Conservation (phyloP, 1,140 invertebrate species). For the Cephus cinctus region DNA sequence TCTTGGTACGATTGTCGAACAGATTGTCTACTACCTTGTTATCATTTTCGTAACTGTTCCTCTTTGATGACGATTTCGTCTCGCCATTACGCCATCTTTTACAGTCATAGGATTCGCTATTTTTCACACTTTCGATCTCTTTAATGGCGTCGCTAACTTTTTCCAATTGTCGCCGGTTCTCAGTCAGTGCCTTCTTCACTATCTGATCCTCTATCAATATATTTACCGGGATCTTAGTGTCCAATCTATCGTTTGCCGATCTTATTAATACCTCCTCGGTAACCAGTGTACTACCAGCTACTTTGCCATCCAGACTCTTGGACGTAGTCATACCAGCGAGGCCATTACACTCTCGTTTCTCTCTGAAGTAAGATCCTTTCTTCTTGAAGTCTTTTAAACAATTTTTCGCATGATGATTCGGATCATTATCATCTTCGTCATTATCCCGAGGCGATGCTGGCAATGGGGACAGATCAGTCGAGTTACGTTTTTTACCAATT, state of each 20-base stretch:
- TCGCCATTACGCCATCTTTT: constrained; percentile 37
- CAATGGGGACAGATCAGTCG: constrained; percentile 14
- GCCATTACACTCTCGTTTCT: constrained; percentile 45
- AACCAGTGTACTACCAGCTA: constrained; percentile 16
- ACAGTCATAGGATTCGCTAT: constrained; percentile 33
- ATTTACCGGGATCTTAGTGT: constrained; percentile 49
- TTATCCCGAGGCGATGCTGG: constrained; percentile 17
- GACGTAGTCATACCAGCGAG: constrained; percentile 28
- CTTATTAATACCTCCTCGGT: no score
- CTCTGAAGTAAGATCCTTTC: no score
- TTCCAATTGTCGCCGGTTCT: constrained; percentile 50
- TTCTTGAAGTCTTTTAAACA: no score
- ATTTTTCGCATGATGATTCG: no score
- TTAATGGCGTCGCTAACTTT: constrained; percentile 53
- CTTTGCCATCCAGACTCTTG: constrained; percentile 35
- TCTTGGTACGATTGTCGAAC: constrained; percentile 26
- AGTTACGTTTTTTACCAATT: not conserved
- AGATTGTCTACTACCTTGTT: constrained; percentile 17
- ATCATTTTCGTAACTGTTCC: constrained; percentile 44
- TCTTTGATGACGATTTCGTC: constrained; percentile 25
- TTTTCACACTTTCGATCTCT: constrained; percentile 49
- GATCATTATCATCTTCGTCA: no score
- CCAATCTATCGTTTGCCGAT: constrained; percentile 22
- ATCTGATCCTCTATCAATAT: constrained; percentile 51
- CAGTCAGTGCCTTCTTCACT: constrained; percentile 50